phyloP scores from a whole-genome alignment of 2,888 invertebrate species.

The Adelphocoris suturalis region DNA sequence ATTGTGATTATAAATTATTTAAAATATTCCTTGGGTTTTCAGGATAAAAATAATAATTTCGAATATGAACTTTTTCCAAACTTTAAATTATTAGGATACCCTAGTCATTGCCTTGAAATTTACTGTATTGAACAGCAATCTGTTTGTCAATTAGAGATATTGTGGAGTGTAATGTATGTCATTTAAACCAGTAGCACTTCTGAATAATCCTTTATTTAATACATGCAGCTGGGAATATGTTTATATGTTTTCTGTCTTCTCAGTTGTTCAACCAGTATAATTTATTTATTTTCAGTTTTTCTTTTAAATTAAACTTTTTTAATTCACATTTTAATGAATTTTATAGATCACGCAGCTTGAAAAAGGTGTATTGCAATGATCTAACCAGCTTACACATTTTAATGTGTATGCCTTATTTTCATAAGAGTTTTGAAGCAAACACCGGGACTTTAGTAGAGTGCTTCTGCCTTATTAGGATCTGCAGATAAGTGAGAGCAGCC shows the following conservation, averaged over 20 bases:
- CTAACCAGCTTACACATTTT: constrained; percentile 58
- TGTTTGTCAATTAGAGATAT: constrained; percentile 59
- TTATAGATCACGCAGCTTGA: constrained; percentile 45
- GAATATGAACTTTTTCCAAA: constrained; percentile 15
- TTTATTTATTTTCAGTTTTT: neutral
- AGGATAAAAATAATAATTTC: constrained; percentile 1
- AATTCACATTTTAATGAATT: neutral
- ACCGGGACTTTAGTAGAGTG: constrained; percentile 53
- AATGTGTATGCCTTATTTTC: constrained; percentile 64
- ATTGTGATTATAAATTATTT: constrained; percentile 49
- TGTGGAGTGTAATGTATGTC: constrained; percentile 61
- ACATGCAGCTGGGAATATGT: constrained; percentile 10
- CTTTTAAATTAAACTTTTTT: neutral
- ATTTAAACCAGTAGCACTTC: constrained; percentile 48
- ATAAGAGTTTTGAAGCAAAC: constrained; percentile 56
- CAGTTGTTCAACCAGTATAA: neutral
- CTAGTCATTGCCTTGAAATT: constrained; percentile 50
- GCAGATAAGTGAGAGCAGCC: constrained; percentile 65
- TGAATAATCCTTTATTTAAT: constrained; percentile 13
- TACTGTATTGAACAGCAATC: constrained; percentile 40
- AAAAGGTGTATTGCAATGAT: constrained; percentile 50
- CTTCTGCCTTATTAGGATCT: constrained; percentile 67
- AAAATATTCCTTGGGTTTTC: constrained; percentile 10
- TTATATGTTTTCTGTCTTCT: neutral
- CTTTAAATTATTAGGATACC: constrained; percentile 24